Evolutionary conservation across 2,797 vertebrate genomes (phyloP), one percentile per base, ranked within the genome.

Genomic region (Spinibarbus caldwelli): DNA sequence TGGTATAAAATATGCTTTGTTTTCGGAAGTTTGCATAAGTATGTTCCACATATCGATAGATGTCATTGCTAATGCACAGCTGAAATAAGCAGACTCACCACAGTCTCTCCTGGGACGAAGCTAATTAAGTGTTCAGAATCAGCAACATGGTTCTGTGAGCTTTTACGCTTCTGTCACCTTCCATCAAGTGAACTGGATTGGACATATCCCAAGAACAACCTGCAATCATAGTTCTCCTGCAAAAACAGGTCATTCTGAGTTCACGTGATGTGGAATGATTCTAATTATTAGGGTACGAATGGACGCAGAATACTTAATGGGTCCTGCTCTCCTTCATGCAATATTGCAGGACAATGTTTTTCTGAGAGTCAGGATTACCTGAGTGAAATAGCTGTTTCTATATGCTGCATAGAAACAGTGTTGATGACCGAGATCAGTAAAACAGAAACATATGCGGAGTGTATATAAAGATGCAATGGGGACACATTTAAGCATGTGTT

Each of bases 71-170:
- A 93, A 94, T 94, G 92, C 91, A 90, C 87, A 89, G 90, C 88
- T 90, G 86, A 92, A 92, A 93, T 92, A 93, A 94, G 91, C 90
- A 91, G 91, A 93, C 91, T 93, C 90, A 87, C 90, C 83, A 83
- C 87, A 82, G 66, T 80, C 91, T 91, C 94, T 94, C 93, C 86
- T 89, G 93, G 93, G 95, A 94, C 88, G 36, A 89, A 89, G 87
- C 90, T 95, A 95, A 95, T 95, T 94, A 95, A 87, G 89, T 94
- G 93, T 94, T 95, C 89, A 85, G 92, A 95, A 94, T 95, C 91
- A 91, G 89, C 91, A 90, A 91, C 92, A 91, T 90, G 91, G 87
- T 90, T 94, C 91, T 90, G 79, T 90, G 90, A 90, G 93, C 93
- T 93, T 95, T 94, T 92, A 93, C 93, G 90, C 92, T 90, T 93